These are phyloP conservation scores for Neosilurus hyrtlii DNA, from an alignment of 2,797 vertebrate species.

Conservation along the genomic window DNA sequence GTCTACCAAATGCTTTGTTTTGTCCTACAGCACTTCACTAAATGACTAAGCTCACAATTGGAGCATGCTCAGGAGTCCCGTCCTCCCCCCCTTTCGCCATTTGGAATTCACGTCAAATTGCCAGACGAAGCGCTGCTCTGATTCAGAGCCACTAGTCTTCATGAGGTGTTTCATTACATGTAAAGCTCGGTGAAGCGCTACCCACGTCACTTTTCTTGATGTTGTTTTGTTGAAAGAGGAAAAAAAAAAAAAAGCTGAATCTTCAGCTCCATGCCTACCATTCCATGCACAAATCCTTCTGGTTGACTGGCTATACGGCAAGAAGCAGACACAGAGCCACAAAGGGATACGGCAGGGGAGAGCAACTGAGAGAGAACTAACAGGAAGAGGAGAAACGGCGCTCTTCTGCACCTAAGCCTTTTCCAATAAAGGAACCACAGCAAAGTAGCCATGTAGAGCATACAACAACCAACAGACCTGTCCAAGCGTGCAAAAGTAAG, in stretches of 20 bases:
- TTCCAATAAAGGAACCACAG: constrained; percentile 17
- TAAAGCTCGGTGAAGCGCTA: not conserved
- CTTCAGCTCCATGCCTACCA: constrained; percentile 14
- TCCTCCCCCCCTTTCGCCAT: constrained; percentile 57
- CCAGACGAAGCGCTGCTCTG: constrained; percentile 11
- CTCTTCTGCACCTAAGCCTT: constrained; percentile 35
- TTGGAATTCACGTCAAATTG: constrained; percentile 60
- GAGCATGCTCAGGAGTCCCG: constrained; percentile 71
- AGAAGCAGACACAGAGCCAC: constrained; percentile 20
- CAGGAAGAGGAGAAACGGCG: constrained; percentile 18
- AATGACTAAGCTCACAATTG: constrained; percentile 35
- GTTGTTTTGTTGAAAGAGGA: too few relatives aligned
- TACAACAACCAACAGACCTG: constrained; percentile 25
- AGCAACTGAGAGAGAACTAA: not conserved
- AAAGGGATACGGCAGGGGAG: constrained; percentile 18
- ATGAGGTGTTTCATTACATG: constrained; percentile 21
- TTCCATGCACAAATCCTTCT: constrained; percentile 2
- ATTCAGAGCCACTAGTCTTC: constrained; percentile 21
- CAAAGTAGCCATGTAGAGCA: constrained; percentile 3
- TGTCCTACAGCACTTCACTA: not conserved
- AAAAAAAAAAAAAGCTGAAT: constrained; percentile 6
- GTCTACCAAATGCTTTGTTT: constrained; percentile 11
- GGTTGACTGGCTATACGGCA: constrained; percentile 28
- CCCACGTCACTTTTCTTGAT: constrained; percentile 1
- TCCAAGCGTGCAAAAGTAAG: constrained; percentile 12